These are phyloP conservation scores for Athene noctua DNA, from an alignment of 2,113 vertebrate species.

Conservation along the genomic window DNA sequence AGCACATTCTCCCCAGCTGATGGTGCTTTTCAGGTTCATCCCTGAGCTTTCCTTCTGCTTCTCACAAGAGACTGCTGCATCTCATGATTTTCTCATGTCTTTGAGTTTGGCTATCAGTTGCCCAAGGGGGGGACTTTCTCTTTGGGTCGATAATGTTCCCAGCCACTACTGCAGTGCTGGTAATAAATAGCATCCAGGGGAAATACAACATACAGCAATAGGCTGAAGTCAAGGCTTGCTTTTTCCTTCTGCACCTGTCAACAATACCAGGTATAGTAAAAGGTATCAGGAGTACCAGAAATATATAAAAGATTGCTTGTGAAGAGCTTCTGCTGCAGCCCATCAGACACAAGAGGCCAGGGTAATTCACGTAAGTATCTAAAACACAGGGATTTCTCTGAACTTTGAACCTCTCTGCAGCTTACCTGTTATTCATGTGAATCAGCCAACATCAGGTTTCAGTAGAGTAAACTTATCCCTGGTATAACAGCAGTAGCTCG, in stretches of 20 bases:
- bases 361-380: background rate
- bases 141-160: background rate
- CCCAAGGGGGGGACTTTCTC: background rate
- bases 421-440: background rate
- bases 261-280: background rate
- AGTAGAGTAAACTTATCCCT: background rate
- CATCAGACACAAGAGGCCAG: background rate
- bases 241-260: background rate
- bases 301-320: background rate
- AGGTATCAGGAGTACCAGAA: background rate
- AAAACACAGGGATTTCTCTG: background rate
- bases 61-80: background rate
- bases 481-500: background rate
- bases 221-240: background rate
- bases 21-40: background rate
- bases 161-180: background rate
- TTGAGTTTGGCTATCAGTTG: background rate
- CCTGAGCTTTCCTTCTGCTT: background rate
- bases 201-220: background rate
- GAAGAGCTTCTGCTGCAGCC: background rate
- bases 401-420: background rate
- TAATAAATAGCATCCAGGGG: background rate
- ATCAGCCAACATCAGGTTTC: background rate
- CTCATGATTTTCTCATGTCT: background rate
- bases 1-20: fast-evolving